Base-by-base conservation (phyloP, 2,888 invertebrate species). In the Mimumesa dahlbomi region DNA sequence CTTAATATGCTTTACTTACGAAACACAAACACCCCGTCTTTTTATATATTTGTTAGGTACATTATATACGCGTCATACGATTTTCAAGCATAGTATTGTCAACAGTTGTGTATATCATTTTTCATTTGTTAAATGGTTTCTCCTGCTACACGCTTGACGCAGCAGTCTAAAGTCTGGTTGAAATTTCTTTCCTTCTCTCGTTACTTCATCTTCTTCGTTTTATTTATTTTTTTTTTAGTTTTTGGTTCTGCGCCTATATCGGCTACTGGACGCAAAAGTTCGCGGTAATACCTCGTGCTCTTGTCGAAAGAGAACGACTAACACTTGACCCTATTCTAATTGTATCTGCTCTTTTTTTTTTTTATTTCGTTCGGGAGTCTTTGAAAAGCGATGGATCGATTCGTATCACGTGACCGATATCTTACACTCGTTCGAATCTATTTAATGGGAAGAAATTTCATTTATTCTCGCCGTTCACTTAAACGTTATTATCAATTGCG, bases 21-120 rank as follows among this genome's bases (percentile, higher is more conserved):
- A 85, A 83, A 84, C 85, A 83, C 84, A 83, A 85, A 82, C 83
- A 85, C 79, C 73, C 81, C 81, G 75, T 73, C 65, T 53, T 66
- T 72, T 67, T 74, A 74, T 79, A 79, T 85, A 83, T 84, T 84
- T 78, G 83, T 84, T 83, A 85, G 82, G 83, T 86, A 86, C 85
- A 85, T 82, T 85, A 86, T 82, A 87, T 83, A 85, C 83, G 83
- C 84, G 83, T 84, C 86, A 81, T 84, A 83, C 84, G 86, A 81
- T 82, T 84, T 80, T 84, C 85, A 84, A 88, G 86, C 87, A 85
- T 85, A 87, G 87, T 88, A 88, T 88, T 88, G 88, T 88, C 88
- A 88, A 88, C 84, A 83, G 83, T 87, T 88, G 85, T 87, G 84
- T 86, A 84, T 84, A 80, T 85, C 77, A 79, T 79, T 79, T 65